These are phyloP conservation scores for Myiozetetes cayanensis DNA, from an alignment of 2,113 vertebrate species.

Conservation along the genomic window DNA sequence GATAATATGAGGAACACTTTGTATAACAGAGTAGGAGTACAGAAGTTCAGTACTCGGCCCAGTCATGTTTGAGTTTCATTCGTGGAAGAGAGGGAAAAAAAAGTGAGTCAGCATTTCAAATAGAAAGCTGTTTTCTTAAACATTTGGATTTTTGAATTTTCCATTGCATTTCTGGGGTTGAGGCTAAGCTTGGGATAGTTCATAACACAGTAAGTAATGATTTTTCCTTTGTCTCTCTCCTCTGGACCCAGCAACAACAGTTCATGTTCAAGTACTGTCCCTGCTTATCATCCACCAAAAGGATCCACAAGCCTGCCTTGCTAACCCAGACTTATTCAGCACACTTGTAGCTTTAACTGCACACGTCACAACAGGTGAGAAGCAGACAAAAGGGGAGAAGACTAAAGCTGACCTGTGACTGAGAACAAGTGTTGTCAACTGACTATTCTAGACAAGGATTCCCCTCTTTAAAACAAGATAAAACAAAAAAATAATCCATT, in stretches of 20 bases:
- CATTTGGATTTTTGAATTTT: not conserved
- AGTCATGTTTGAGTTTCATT: not conserved
- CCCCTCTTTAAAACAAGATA: not conserved
- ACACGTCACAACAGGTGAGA: rapidly evolving
- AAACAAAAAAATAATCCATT: not conserved
- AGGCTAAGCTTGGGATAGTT: not conserved
- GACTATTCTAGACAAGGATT: not conserved
- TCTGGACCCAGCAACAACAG: not conserved
- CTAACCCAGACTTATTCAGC: not conserved
- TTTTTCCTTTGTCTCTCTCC: not conserved
- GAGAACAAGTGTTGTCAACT: not conserved
- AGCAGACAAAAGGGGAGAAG: not conserved
- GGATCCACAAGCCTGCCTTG: not conserved
- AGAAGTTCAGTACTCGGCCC: not conserved
- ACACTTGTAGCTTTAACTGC: not conserved
- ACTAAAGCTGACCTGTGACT: not conserved
- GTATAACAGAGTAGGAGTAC: not conserved
- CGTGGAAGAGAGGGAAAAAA: not conserved
- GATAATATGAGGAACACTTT: not conserved
- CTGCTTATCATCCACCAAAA: not conserved
- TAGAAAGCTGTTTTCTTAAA: not conserved
- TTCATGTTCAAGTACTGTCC: not conserved
- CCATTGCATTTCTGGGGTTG: not conserved
- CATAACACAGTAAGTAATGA: not conserved
- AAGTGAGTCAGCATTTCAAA: not conserved